Conservation (phyloP, 2,888 invertebrate species). For the Gymnoscelis rufifasciata region DNA sequence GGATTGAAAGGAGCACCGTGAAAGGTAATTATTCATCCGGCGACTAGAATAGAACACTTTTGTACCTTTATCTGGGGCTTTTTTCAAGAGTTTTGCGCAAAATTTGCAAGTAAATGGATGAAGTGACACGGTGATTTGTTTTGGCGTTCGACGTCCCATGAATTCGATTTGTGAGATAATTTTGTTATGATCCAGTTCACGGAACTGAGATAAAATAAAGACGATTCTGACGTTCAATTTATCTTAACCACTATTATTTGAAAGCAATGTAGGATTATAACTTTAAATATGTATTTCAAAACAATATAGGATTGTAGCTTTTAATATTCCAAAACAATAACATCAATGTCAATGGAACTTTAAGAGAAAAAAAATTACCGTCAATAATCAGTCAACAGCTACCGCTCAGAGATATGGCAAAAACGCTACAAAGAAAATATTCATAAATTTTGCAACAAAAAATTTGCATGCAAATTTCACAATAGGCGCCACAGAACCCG, state of each 20-base stretch:
- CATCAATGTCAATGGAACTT: background rate
- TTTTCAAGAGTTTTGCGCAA: constrained; percentile 73
- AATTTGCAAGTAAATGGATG: constrained; percentile 78
- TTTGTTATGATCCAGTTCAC: constrained; percentile 33
- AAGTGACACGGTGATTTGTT: constrained; percentile 74
- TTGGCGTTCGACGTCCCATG: constrained; percentile 63
- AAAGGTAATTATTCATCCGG: constrained; percentile 79
- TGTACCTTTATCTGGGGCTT: constrained; percentile 75
- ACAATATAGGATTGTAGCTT: background rate
- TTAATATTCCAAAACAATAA: background rate
- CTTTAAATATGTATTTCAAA: background rate
- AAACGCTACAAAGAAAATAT: constrained; percentile 40
- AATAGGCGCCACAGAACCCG: constrained; percentile 58
- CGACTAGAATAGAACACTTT: constrained; percentile 79
- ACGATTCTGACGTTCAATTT: background rate
- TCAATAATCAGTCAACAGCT: constrained; percentile 13
- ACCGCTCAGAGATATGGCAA: constrained; percentile 24
- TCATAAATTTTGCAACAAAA: constrained; percentile 48
- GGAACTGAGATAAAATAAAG: constrained; percentile 19
- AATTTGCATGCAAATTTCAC: constrained; percentile 63
- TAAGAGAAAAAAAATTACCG: background rate
- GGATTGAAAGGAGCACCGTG: constrained; percentile 78
- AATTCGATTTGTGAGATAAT: constrained; percentile 48
- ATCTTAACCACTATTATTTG: background rate
- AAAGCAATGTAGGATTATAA: too few relatives aligned